These are phyloP conservation scores for Tipula helvola DNA, from an alignment of 2,888 invertebrate genomes.

Conservation along the genomic window DNA sequence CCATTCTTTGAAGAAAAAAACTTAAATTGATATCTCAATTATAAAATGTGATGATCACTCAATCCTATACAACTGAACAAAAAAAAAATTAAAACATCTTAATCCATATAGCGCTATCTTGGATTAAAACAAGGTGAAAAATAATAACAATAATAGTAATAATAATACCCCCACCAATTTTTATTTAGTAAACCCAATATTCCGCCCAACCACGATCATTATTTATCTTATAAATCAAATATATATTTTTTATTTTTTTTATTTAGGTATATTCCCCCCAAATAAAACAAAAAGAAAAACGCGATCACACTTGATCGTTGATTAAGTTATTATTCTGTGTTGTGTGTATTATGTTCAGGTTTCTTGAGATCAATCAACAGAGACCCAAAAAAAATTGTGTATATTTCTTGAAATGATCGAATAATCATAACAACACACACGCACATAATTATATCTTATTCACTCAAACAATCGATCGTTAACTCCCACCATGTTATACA, in stretches of 20 bases:
- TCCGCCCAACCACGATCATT: background rate
- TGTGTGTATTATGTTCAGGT: background rate
- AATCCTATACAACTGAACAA: background rate
- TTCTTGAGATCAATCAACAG: background rate
- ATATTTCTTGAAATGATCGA: background rate
- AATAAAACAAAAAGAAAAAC: background rate
- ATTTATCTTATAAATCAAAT: background rate
- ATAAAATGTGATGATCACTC: background rate
- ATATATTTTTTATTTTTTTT: background rate
- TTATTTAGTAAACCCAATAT: background rate
- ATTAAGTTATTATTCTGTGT: background rate
- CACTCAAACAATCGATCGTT: background rate
- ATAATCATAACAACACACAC: background rate
- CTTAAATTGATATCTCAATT: background rate
- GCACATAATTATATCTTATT: background rate
- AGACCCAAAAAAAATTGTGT: background rate
- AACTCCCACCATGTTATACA: background rate
- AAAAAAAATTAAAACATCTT: background rate
- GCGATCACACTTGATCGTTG: background rate
- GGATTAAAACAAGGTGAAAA: background rate
- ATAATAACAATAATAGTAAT: background rate
- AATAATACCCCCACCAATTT: background rate
- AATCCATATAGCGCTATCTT: constrained; percentile 4
- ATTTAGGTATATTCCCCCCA: background rate
- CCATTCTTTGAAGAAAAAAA: background rate